Percentiles rank a stretch among this genome's conserved stretches.
phyloP scores from a whole-genome alignment of 2,888 invertebrate species.

The Dryadula phaetusa region DNA sequence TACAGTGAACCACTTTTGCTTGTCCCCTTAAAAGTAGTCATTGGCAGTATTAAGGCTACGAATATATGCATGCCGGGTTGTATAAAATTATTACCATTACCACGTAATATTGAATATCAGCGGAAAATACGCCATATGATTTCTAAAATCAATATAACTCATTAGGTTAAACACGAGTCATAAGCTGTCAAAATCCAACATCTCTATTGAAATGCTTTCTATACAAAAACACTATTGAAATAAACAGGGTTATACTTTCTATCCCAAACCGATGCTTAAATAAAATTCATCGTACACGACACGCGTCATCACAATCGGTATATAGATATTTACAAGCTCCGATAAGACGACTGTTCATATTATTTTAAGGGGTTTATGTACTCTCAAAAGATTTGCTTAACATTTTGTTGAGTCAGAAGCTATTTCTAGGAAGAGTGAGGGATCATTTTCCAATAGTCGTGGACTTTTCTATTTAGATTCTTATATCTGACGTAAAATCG shows the following conservation, averaged over 20 bases:
- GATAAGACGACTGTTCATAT: conserved; percentile 50
- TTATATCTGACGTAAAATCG: conserved; percentile 50
- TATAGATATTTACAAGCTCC: conserved; percentile 12
- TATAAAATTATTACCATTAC: too few relatives aligned
- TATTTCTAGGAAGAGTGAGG: conserved; percentile 55
- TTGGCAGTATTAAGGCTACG: too few relatives aligned
- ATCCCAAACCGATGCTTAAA: conserved; percentile 4
- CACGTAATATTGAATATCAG: too few relatives aligned
- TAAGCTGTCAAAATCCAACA: too few relatives aligned
- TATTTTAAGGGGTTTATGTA: conserved; percentile 53
- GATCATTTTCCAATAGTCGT: conserved; percentile 73
- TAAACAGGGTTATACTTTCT: background rate
- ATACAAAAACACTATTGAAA: background rate
- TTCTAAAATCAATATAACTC: too few relatives aligned
- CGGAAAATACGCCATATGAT: too few relatives aligned
- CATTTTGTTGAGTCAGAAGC: conserved; percentile 61
- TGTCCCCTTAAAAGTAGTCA: too few relatives aligned
- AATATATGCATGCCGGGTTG: too few relatives aligned
- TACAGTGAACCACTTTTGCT: too few relatives aligned
- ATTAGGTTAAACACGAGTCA: too few relatives aligned
- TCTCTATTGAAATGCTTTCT: too few relatives aligned
- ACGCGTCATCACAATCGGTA: background rate
- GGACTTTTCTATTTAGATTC: conserved; percentile 54
- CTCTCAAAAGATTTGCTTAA: conserved; percentile 59
- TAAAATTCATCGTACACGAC: conserved; percentile 10